Evolutionary conservation across 2,888 invertebrate genomes (phyloP).

Genomic region (Frankliniella intonsa): DNA sequence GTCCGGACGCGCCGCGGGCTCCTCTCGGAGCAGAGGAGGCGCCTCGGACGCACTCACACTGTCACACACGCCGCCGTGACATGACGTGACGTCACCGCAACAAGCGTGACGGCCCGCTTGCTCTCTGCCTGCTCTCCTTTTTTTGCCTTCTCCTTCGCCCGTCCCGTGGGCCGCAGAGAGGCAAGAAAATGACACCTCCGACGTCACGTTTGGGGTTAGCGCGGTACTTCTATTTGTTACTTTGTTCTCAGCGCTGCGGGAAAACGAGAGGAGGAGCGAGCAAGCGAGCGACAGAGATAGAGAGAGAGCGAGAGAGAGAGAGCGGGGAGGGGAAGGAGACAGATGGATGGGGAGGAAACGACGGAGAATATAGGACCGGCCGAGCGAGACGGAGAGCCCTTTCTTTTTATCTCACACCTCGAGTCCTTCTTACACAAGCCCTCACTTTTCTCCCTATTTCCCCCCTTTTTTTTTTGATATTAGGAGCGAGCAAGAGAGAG

Average conservation of each 20-base stretch:
- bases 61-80: not conserved
- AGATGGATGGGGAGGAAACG: no score
- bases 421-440: not conserved
- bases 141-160: no score
- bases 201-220: not conserved
- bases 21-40: not conserved
- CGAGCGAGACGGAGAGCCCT: no score
- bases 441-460: not conserved
- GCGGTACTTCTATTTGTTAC: not conserved
- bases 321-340: no score
- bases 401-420: no score
- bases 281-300: no score
- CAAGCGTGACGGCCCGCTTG: not conserved
- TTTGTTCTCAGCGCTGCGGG: not conserved
- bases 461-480: not conserved
- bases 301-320: no score
- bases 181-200: not conserved
- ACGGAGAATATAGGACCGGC: no score
- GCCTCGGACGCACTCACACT: not conserved
- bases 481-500: not conserved
- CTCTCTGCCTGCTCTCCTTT: no score
- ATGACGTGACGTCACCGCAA: not conserved
- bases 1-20: not conserved
- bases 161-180: not conserved
- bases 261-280: no score